Evolutionary conservation across 2,888 invertebrate genomes (phyloP), one percentile per base, ranked within the genome.

Genomic region (Allolobophora icterica): DNA sequence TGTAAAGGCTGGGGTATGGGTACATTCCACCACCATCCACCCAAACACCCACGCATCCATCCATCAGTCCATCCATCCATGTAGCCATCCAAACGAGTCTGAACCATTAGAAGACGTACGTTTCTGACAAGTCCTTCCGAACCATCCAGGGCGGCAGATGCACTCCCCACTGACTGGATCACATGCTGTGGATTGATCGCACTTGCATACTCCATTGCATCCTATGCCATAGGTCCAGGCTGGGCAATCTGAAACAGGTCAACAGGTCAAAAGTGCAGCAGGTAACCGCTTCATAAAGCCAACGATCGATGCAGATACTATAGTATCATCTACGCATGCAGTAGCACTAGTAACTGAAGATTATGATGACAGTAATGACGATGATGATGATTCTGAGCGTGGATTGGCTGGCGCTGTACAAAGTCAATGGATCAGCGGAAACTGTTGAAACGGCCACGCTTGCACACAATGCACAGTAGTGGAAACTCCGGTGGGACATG

Each of bases 201-300:
- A 99, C 92, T 96, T 96, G 95, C 99, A 99, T 35, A 90, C 90
- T 33, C 93, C 96, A 42, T 95, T 95, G 94, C 98, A 98, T 92
- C 97, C 96, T 84, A 96, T 96, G 0, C 98, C 98, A 95, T 96
- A 98, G 0, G 96, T 97, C 84, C 97, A 97, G 21, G 89, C 84
- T 15, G 89, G 91, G 90, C 93, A 93, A 58, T 92, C 93, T 93
- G 90, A 21, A 89, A 89, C 24, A 52, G 17, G 15, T 33, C 42
- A 42, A 52, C 42, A 89, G 33, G 42, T 40, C 35, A 52, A 52
- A 13, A 42, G 42, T 13, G 42, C 42, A 52, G 52, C 52, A 58
- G 24, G 58, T 11, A 58, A 30, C 71, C 71, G 11, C 11, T 30
- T 30, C 8, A 71, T 11, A 71, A 5, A 6, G 71, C 71, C 71